phyloP scores from a whole-genome alignment of 2,113 vertebrate species.

The Petroica traversi region DNA sequence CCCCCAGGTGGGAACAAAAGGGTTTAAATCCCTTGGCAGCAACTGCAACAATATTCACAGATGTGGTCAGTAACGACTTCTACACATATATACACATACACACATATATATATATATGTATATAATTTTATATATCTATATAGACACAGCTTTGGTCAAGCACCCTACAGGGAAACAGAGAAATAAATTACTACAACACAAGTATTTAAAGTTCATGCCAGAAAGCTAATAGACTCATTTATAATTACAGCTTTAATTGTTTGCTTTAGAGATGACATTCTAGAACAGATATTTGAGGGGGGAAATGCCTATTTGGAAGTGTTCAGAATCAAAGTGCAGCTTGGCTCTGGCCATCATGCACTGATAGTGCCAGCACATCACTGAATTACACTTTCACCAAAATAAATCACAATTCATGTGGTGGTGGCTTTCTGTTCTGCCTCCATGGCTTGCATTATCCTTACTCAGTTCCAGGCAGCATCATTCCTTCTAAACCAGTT shows the following conservation, averaged over 20 bases:
- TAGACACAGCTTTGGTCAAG: background rate
- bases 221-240: background rate
- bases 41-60: background rate
- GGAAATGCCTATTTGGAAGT: background rate
- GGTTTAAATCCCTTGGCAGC: slow-evolving; percentile 22
- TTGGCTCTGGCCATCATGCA: background rate
- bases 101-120: background rate
- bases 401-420: background rate
- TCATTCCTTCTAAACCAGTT: slow-evolving; percentile 14
- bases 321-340: background rate
- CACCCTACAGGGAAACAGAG: background rate
- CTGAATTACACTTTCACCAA: background rate
- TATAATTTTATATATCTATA: background rate
- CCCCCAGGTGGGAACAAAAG: background rate
- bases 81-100: background rate
- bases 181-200: background rate
- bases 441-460: background rate
- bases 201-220: background rate
- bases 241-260: background rate
- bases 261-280: background rate
- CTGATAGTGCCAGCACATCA: background rate
- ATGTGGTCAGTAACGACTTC: background rate
- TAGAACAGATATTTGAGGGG: background rate
- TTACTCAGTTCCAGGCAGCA: background rate
- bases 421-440: background rate